Percentiles rank a stretch among this genome's conserved stretches.
Evolutionary conservation across 2,888 invertebrate genomes (phyloP).

Genomic region (Ormyrus pomaceus): DNA sequence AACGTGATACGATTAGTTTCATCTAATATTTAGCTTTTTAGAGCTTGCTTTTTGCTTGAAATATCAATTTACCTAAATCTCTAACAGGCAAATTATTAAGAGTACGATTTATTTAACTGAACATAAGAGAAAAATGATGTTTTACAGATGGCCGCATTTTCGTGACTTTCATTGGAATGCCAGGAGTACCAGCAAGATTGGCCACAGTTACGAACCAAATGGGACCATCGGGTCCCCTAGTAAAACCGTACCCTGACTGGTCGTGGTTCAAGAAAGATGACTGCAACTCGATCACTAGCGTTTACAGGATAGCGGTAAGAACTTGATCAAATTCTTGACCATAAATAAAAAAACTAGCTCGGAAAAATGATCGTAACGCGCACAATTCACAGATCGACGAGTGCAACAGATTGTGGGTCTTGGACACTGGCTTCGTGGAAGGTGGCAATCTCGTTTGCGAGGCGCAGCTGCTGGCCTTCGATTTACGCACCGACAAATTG

Average conservation of each 20-base stretch:
- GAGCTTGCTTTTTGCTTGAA: not conserved
- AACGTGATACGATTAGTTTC: not conserved
- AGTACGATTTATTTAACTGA: too few species aligned
- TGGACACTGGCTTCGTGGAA: constrained; percentile 81
- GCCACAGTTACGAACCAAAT: constrained; percentile 77
- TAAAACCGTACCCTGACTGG: constrained; percentile 82
- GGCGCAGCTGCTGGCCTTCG: constrained; percentile 85
- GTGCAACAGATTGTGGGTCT: constrained; percentile 84
- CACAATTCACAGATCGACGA: constrained; percentile 80
- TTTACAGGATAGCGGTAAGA: constrained; percentile 83
- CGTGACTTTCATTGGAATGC: constrained; percentile 80
- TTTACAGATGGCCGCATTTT: constrained; percentile 76
- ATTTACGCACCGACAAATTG: constrained; percentile 77
- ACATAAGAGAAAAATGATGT: too few species aligned
- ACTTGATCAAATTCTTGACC: not conserved
- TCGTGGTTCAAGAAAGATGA: constrained; percentile 78
- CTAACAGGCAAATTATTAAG: not conserved
- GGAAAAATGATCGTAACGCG: not conserved
- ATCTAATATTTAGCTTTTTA: too few species aligned
- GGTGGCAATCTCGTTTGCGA: constrained; percentile 78
- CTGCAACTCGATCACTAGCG: constrained; percentile 83
- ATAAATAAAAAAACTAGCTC: not conserved
- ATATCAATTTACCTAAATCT: not conserved
- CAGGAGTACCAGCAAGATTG: constrained; percentile 83
- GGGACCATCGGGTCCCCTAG: constrained; percentile 75